Percentiles rank a stretch among this genome's conserved stretches.
Conservation (phyloP, 2,888 invertebrate species). For the Metellina segmentata region DNA sequence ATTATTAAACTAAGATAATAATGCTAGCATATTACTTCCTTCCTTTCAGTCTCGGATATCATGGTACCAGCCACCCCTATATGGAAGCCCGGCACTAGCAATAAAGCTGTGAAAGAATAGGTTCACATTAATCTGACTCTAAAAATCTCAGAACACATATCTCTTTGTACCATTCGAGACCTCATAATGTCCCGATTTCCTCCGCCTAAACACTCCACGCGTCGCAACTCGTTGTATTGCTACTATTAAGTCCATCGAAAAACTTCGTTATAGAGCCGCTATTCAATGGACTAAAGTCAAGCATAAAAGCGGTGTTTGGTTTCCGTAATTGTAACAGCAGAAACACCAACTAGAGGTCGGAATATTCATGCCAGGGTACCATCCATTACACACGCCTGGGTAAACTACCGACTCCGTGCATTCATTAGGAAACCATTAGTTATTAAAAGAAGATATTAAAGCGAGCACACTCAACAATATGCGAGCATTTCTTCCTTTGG, state of each 20-base stretch:
- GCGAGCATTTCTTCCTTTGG: too few species aligned
- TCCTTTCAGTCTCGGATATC: too few species aligned
- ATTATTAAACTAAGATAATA: conserved; percentile 59
- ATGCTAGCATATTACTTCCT: background rate
- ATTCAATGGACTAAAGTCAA: background rate
- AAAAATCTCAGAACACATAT: background rate
- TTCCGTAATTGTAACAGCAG: background rate
- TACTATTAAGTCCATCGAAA: background rate
- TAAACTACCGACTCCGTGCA: conserved; percentile 37
- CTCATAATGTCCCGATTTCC: background rate
- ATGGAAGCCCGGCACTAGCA: too few species aligned
- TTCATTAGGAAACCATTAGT: conserved; percentile 72
- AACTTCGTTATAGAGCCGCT: background rate
- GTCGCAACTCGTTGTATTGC: too few species aligned
- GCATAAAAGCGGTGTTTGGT: background rate
- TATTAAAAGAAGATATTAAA: conserved; percentile 55
- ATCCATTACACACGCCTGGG: conserved; percentile 39
- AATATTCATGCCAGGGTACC: too few species aligned
- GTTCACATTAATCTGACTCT: too few species aligned
- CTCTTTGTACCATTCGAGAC: background rate
- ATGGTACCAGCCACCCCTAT: too few species aligned
- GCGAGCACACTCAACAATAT: background rate
- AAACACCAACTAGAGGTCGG: background rate
- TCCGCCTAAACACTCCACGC: background rate
- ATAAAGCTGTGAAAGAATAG: too few species aligned